phyloP scores from a whole-genome alignment of 2,888 invertebrate genomes.

The Metellina segmentata region DNA sequence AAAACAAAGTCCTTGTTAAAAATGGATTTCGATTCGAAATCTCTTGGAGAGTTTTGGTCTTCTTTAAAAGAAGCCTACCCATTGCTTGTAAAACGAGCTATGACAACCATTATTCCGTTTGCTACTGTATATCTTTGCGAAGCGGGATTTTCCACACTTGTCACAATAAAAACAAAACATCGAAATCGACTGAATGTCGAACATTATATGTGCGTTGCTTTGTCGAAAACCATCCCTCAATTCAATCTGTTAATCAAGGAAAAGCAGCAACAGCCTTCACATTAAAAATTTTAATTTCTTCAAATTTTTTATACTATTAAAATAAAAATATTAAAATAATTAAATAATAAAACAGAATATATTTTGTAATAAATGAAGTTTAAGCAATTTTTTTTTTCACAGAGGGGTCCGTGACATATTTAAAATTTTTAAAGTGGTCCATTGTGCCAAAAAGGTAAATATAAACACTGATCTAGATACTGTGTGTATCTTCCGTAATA shows the following conservation, averaged over 20 bases:
- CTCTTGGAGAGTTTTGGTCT: too few species aligned
- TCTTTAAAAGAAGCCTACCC: slow-evolving; percentile 41
- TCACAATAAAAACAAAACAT: slow-evolving; percentile 60
- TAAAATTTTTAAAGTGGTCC: slow-evolving; percentile 50
- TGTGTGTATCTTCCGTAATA: too few species aligned
- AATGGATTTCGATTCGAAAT: too few species aligned
- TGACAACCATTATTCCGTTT: slow-evolving; percentile 53
- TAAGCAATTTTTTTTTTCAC: slow-evolving; percentile 62
- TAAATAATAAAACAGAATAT: slow-evolving; percentile 57
- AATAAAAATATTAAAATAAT: neutral
- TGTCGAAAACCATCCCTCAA: slow-evolving; percentile 57
- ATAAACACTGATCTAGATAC: too few species aligned
- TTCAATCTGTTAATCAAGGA: slow-evolving; percentile 58
- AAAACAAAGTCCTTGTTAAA: too few species aligned
- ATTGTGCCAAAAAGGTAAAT: slow-evolving; percentile 52
- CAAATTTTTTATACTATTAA: slow-evolving; percentile 52
- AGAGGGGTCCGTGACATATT: slow-evolving; percentile 47
- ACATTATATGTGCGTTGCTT: slow-evolving; percentile 51
- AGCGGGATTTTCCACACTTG: slow-evolving; percentile 53
- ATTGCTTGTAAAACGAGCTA: slow-evolving; percentile 58
- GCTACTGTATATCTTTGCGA: slow-evolving; percentile 50
- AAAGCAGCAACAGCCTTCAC: slow-evolving; percentile 61
- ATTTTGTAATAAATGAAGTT: slow-evolving; percentile 63
- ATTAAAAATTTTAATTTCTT: slow-evolving; percentile 58
- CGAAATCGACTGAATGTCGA: slow-evolving; percentile 55